A percentile compares a stretch with the other conserved stretches of the same genome.
Conservation (phyloP, 2,888 invertebrate genomes). For the Philereme transversata region DNA sequence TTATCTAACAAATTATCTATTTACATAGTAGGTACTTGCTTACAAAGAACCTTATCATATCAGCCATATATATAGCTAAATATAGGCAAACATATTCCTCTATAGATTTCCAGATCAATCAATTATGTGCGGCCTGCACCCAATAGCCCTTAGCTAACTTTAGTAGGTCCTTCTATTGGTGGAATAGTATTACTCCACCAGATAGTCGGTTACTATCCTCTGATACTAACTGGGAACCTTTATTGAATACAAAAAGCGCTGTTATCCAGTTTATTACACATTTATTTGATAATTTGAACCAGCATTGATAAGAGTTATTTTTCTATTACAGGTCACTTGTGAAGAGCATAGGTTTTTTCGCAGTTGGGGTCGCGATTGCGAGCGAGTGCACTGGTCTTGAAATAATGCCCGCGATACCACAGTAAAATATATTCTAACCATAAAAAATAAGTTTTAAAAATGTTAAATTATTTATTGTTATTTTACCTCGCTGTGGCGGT, state of each 20-base stretch:
- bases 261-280: constrained; percentile 1
- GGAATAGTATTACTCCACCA: too few relatives aligned
- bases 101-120: too few relatives aligned
- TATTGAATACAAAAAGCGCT: background rate
- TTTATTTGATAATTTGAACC: constrained; percentile 20
- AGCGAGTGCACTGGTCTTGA: constrained; percentile 91
- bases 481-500: constrained; percentile 49
- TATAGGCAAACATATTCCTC: too few relatives aligned
- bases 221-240: too few relatives aligned
- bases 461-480: constrained; percentile 71
- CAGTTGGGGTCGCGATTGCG: constrained; percentile 90
- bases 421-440: constrained; percentile 50
- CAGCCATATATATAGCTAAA: too few relatives aligned
- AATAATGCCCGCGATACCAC: constrained; percentile 86
- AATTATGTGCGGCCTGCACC: too few relatives aligned
- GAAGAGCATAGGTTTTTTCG: constrained; percentile 91
- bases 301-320: constrained; percentile 32
- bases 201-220: too few relatives aligned
- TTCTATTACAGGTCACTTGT: constrained; percentile 88
- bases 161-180: too few relatives aligned
- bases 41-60: too few relatives aligned
- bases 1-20: too few relatives aligned
- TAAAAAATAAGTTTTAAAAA: constrained; percentile 50
- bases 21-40: too few relatives aligned
- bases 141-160: too few relatives aligned